These are phyloP conservation scores for Poeciliopsis occidentalis DNA, from an alignment of 2,113 vertebrate species.

Conservation along the genomic window DNA sequence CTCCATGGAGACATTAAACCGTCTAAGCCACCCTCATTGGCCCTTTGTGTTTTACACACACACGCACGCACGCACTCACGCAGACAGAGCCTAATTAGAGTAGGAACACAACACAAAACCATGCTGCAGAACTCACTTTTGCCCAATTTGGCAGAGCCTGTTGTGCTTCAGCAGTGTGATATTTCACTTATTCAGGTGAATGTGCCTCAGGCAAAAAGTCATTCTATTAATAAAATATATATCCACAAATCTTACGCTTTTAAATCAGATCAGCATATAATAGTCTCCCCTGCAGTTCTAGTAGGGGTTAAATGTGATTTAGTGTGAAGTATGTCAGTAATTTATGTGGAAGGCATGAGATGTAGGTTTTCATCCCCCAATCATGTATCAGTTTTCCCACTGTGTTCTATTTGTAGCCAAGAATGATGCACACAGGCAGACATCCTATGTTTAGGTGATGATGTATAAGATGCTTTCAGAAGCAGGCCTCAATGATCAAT, in stretches of 20 bases:
- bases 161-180: conserved; percentile 27
- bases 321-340: conserved; percentile 6
- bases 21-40: conserved; percentile 54
- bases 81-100: conserved; percentile 66
- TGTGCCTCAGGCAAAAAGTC: conserved; percentile 29
- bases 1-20: conserved; percentile 69
- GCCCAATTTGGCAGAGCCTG: conserved; percentile 46
- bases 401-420: conserved; percentile 9
- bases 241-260: conserved; percentile 6
- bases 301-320: conserved; percentile 23
- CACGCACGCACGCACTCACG: conserved; percentile 11
- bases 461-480: conserved; percentile 30
- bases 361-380: conserved; percentile 14
- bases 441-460: conserved; percentile 25
- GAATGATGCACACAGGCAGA: conserved; percentile 1
- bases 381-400: background rate
- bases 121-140: conserved; percentile 27
- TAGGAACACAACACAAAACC: conserved; percentile 32
- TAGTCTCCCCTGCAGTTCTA: conserved; percentile 6
- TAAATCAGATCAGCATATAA: conserved; percentile 30
- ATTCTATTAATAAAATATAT: conserved; percentile 28
- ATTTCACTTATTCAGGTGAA: conserved; percentile 57
- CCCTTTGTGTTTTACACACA: conserved; percentile 38
- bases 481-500: conserved; percentile 46
- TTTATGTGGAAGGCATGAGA: conserved; percentile 18